phyloP scores from a whole-genome alignment of 2,797 vertebrate genomes.

The Helostoma temminkii region DNA sequence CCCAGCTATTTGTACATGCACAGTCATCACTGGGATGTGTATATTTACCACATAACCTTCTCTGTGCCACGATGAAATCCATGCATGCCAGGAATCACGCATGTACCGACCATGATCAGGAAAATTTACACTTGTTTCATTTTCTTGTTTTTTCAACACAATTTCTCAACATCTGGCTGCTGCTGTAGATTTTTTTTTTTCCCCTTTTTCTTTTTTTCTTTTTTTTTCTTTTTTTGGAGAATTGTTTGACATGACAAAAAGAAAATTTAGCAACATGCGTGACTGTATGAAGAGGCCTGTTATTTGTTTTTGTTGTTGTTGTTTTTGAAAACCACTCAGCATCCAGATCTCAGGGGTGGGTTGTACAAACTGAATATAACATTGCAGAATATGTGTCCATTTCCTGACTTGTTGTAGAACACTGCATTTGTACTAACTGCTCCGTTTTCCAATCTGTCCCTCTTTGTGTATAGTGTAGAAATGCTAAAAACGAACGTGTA shows the following conservation, averaged over 20 bases:
- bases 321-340: constrained; percentile 61
- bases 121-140: constrained; percentile 17
- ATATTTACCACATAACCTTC: constrained; percentile 43
- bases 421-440: constrained; percentile 74
- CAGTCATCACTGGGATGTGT: constrained; percentile 48
- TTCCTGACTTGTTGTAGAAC: constrained; percentile 64
- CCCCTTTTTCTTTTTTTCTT: no score
- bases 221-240: no score
- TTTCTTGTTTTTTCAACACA: constrained; percentile 6
- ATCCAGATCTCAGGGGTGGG: constrained; percentile 70
- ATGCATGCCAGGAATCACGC: constrained; percentile 67
- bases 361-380: constrained; percentile 67
- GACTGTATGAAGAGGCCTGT: constrained; percentile 22
- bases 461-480: constrained; percentile 78
- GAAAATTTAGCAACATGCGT: constrained; percentile 10
- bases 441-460: constrained; percentile 43
- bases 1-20: constrained; percentile 40
- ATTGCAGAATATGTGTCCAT: constrained; percentile 40
- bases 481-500: constrained; percentile 58
- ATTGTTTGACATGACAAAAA: background rate
- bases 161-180: background rate
- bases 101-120: constrained; percentile 52
- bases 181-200: background rate
- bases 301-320: constrained; percentile 38
- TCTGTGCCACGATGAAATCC: constrained; percentile 53